Base-by-base conservation (phyloP, 2,888 invertebrate genomes). In the Xylophagus ater region DNA sequence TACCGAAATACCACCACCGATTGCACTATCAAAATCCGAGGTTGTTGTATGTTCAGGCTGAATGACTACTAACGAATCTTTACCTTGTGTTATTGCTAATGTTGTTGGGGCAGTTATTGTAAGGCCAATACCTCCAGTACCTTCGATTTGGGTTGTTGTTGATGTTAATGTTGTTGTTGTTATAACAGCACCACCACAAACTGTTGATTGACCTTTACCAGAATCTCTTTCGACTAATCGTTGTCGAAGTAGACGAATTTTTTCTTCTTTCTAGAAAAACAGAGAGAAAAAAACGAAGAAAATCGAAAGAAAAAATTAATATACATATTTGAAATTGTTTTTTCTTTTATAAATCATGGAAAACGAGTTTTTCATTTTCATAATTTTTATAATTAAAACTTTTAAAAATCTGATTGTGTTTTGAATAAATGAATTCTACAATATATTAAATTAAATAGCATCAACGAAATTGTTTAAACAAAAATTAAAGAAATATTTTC, bases 251-350 rank as follows among this genome's bases (percentile, higher is more conserved):
- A 79, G 71, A 47, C 82, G 80, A 48, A 89, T 87, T 58, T 85
- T 82, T 57, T 89, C 89, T 67, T 89, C 89, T 70, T 89, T 89
- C 87, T 89, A 70, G 8, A 48, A 45, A 21, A n/a, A 13, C n/a
- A n/a, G n/a, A n/a, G n/a, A n/a, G n/a, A n/a, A n/a, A n/a, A n/a
- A n/a, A n/a, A n/a, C n/a, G n/a, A n/a, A n/a, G n/a, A n/a, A n/a
- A n/a, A n/a, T n/a, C n/a, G n/a, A n/a, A n/a, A n/a, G n/a, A n/a
- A n/a, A n/a, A n/a, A n/a, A n/a, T n/a, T n/a, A n/a, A n/a, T n/a
- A n/a, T n/a, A n/a, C n/a, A n/a, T n/a, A n/a, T n/a, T n/a, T n/a
- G n/a, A n/a, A n/a, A n/a, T n/a, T n/a, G n/a, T n/a, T n/a, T n/a
- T n/a, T n/a, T n/a, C n/a, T n/a, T n/a, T n/a, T n/a, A n/a, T n/a